Base-by-base conservation (phyloP, 2,113 vertebrate genomes). In the Tursiops truncatus region DNA sequence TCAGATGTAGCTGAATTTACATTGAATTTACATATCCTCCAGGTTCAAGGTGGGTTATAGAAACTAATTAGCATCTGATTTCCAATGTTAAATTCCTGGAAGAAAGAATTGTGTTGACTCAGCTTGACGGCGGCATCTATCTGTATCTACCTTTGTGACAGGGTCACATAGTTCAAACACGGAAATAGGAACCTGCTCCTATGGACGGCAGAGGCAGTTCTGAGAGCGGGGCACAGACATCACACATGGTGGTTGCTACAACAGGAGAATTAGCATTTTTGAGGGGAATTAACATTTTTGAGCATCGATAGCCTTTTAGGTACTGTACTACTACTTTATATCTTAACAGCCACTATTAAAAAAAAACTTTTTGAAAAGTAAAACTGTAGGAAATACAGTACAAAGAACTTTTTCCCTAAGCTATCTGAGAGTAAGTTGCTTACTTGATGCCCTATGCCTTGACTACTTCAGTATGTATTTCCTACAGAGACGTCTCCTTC, bases 31-130 rank as follows among this genome's bases (percentile, higher is more conserved):
- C 41, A 26, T 14, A 33, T 74, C 8, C 20, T 89, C 50, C 41
- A 41, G 58, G 41, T 58, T 91, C 36, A 70, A 89, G 60, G 33
- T 89, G 20, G 83, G 26, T 41, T 47, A 41, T 23, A 73, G 41
- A 86, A 38, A 71, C 47, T 60, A 85, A 80, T 91, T 70, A 93
- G 70, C 62, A 76, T 91, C 50, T 74, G 21, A 91, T 89, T 89
- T 85, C 36, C 41, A 56, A 44, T 67, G 60, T 82, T 44, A 86
- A 74, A 62, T 87, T 94, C 28, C 62, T 82, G 36, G 58, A 86
- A 86, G 81, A 82, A 14, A 83, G 47, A 73, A 82, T 41, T 71
- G 68, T 88, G 63, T 80, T 80, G 60, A 67, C 28, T n/a, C 38
- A 83, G 62, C 44, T 44, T 74, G 26, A 81, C 25, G 50, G 50